A percentile compares a stretch with the other conserved stretches of the same genome.
Evolutionary conservation across 2,888 invertebrate genomes (phyloP).

Genomic region (Drosophila antonietae): DNA sequence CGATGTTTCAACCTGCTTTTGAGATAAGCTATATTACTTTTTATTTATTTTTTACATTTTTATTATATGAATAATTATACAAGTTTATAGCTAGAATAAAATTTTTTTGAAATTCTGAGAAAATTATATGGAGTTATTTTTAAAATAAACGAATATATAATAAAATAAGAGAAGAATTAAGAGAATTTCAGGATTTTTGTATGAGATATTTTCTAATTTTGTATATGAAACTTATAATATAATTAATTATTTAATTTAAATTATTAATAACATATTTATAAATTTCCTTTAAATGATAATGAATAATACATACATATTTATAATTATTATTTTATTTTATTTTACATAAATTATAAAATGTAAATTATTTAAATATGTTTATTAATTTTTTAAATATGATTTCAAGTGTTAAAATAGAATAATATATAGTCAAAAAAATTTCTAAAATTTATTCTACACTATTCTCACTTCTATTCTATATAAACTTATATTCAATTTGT

Average conservation of each 20-base stretch:
- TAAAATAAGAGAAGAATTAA: background rate
- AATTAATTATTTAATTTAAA: too few relatives aligned
- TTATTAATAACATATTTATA: too few relatives aligned
- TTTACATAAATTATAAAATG: background rate
- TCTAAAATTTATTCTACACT: background rate
- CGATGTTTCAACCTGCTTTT: slow-evolving; percentile 20
- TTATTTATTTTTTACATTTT: slow-evolving; percentile 1
- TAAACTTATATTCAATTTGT: background rate
- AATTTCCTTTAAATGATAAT: too few relatives aligned
- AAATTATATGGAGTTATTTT: background rate
- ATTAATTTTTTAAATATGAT: too few relatives aligned
- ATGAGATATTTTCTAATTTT: background rate
- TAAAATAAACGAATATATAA: background rate
- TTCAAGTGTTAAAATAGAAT: background rate
- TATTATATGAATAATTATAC: background rate
- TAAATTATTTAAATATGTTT: background rate
- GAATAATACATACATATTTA: background rate
- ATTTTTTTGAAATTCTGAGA: background rate
- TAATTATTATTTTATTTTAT: background rate
- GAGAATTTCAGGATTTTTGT: background rate
- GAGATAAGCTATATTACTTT: slow-evolving; percentile 2
- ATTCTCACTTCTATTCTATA: background rate
- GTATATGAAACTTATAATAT: too few relatives aligned
- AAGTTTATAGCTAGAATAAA: background rate
- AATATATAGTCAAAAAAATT: background rate